Percentiles rank a stretch among this genome's conserved stretches.
These are phyloP conservation scores for Poeciliopsis retropinna DNA, from an alignment of 2,113 vertebrate species.

Conservation along the genomic window DNA sequence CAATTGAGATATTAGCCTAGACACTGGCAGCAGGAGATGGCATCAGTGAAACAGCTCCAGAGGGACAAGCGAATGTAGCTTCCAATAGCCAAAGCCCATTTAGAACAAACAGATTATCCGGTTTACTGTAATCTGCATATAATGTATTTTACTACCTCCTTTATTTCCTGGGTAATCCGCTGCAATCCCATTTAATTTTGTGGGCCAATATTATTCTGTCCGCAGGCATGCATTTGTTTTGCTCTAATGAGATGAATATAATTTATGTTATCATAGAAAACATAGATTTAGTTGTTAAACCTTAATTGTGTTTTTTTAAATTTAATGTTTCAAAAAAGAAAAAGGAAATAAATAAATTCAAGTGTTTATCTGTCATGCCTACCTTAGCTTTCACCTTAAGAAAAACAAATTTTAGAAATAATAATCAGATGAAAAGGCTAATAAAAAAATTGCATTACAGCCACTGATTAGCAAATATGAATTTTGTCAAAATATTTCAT, in stretches of 20 bases:
- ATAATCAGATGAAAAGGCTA: neutral
- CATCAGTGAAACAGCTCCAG: constrained; percentile 42
- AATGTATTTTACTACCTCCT: constrained; percentile 72
- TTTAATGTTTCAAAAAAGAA: neutral
- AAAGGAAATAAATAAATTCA: neutral
- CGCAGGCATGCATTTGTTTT: constrained; percentile 65
- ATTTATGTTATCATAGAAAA: constrained; percentile 16
- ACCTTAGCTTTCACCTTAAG: no score
- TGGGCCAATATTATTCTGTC: constrained; percentile 62
- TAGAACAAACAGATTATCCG: constrained; percentile 75
- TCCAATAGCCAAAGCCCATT: constrained; percentile 69
- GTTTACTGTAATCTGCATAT: constrained; percentile 78
- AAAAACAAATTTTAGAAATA: neutral
- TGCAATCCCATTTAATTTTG: constrained; percentile 75
- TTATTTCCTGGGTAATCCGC: constrained; percentile 69
- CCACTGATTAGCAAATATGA: neutral
- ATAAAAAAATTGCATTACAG: neutral
- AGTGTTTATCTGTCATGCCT: no score
- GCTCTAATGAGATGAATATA: constrained; percentile 33
- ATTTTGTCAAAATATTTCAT: neutral
- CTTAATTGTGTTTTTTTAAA: neutral
- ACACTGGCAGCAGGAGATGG: constrained; percentile 34
- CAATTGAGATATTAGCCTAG: constrained; percentile 16
- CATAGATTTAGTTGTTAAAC: neutral
- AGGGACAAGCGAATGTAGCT: constrained; percentile 55